Evolutionary conservation across 2,888 invertebrate genomes (phyloP), one percentile per base, ranked within the genome.

Genomic region (Adelphocoris suturalis): DNA sequence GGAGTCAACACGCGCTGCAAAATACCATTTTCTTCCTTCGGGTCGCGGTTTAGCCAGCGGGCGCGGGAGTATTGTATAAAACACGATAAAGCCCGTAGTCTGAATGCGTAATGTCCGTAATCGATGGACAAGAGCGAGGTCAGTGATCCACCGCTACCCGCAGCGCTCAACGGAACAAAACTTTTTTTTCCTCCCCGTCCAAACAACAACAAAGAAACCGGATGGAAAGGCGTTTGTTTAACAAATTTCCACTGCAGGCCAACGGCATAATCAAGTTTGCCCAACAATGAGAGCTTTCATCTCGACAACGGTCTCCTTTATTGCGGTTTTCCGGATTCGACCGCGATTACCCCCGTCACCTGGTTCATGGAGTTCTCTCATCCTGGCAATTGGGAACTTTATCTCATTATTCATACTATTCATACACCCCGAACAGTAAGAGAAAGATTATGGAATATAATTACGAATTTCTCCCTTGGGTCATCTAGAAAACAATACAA

Each of bases 21-120:
- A n/a, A n/a, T n/a, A 37, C 3, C 52, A 2, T 52, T 52, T 52
- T 11, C 3, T 52, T 14, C 5, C 11, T 16, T 52, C 52, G 11
- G 52, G 52, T 37, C 37, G 37, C 3, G 7, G 37, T 37, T 37
- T 37, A 37, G 37, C 2, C 57, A 5, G 57, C 0, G 27, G 7
- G 23, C 19, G 12, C 23, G 12, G 68, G 68, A 23, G 0, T 1
- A 23, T 68, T 23, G 11, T 19, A 23, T 68, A 68, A 52, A 23
- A 23, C 23, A 68, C 68, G 68, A 68, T 23, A 68, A 68, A 19
- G 68, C 68, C 5, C 12, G 68, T 19, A 23, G 68, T 68, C 23
- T 68, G 68, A 68, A 68, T 68, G 68, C 68, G 68, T 68, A 68
- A 68, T 68, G 68, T 23, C 12, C 68, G 23, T 68, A 68, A 68